Conservation (phyloP, 2,797 vertebrate species). For the Arrhamphus sclerolepis region DNA sequence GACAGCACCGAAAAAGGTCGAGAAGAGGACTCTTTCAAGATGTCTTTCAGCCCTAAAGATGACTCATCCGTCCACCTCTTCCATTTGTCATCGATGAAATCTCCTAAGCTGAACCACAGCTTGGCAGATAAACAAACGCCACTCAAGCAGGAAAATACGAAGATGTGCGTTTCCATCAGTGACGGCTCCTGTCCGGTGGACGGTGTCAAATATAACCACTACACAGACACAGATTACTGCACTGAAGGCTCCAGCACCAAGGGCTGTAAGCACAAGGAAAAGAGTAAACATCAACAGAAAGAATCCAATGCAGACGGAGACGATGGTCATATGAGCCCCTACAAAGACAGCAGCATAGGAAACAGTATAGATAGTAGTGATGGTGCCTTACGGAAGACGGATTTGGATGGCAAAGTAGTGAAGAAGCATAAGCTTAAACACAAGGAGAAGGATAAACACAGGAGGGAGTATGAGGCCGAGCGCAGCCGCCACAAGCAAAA, state of each 20-base stretch:
- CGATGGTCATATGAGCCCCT: constrained; percentile 87
- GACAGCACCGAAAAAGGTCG: constrained; percentile 89
- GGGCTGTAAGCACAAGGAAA: constrained; percentile 96
- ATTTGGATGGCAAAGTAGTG: constrained; percentile 92
- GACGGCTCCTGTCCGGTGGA: constrained; percentile 87
- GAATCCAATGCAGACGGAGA: constrained; percentile 87
- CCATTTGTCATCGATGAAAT: constrained; percentile 92
- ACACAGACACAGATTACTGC: constrained; percentile 88
- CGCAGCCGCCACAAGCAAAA: constrained; percentile 90
- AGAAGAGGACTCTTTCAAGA: constrained; percentile 95
- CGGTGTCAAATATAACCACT: constrained; percentile 88
- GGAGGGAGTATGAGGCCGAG: constrained; percentile 90
- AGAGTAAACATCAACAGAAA: constrained; percentile 95
- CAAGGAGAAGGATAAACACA: constrained; percentile 96
- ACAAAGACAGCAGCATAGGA: constrained; percentile 88
- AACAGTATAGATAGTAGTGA: constrained; percentile 87
- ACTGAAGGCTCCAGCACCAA: constrained; percentile 94
- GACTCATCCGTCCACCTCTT: constrained; percentile 95
- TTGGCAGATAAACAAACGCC: constrained; percentile 92
- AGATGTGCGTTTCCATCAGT: constrained; percentile 88
- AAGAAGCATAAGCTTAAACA: constrained; percentile 98
- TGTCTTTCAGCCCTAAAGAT: constrained; percentile 95
- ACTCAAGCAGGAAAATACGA: constrained; percentile 94
- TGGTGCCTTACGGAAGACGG: constrained; percentile 87
- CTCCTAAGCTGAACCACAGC: constrained; percentile 92